A percentile compares a stretch with the other conserved stretches of the same genome.
Evolutionary conservation across 2,797 vertebrate species (phyloP).

Genomic region (Holocentrus rufus): DNA sequence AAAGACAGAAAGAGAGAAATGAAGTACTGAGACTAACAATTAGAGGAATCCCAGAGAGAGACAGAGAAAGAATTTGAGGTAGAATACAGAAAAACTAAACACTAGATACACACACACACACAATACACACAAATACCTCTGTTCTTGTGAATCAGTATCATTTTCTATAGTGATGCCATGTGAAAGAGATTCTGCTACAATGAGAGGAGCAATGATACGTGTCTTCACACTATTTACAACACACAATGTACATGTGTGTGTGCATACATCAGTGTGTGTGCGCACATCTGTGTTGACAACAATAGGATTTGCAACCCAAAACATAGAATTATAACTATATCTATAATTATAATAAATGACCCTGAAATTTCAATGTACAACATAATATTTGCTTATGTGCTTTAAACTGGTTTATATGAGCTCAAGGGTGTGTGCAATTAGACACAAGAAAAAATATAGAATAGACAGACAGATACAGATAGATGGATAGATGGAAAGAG

Average conservation of each 20-base stretch:
- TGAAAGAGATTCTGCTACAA: neutral
- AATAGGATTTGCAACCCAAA: constrained; percentile 1
- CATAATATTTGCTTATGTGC: neutral
- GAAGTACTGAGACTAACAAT: constrained; percentile 14
- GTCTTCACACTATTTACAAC: neutral
- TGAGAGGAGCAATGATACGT: neutral
- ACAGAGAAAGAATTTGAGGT: constrained; percentile 12
- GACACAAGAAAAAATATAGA: neutral
- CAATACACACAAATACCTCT: neutral
- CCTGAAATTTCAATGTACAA: constrained; percentile 1
- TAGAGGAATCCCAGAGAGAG: constrained; percentile 16
- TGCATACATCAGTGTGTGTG: neutral
- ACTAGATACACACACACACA: constrained; percentile 1
- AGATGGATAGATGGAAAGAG: neutral
- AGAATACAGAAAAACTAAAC: constrained; percentile 37
- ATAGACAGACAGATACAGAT: neutral
- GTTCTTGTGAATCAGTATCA: constrained; percentile 8
- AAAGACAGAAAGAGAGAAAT: neutral
- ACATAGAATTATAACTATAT: no score
- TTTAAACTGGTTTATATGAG: neutral
- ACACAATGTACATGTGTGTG: no score
- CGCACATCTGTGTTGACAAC: neutral
- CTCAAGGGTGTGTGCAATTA: constrained; percentile 2
- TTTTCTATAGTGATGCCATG: constrained; percentile 1
- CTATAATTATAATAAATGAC: neutral